These are phyloP conservation scores for Stichodactyla helianthus DNA, from an alignment of 64 coral and sea anemone genomes.

Conservation along the genomic window DNA sequence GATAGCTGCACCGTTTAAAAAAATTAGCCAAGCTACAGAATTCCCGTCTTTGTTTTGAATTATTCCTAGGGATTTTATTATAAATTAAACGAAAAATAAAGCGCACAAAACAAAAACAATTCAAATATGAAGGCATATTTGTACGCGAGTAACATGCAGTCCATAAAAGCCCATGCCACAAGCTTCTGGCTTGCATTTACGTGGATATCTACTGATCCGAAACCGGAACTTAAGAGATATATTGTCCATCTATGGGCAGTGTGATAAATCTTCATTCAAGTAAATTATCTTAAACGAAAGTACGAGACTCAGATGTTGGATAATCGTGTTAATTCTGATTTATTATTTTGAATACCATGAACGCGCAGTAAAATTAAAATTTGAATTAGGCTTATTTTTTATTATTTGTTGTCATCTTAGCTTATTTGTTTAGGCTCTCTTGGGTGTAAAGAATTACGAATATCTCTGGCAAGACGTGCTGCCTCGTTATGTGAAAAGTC, in stretches of 20 bases:
- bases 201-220: neutral
- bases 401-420: too few relatives aligned
- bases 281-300: neutral
- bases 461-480: neutral
- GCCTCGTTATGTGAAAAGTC: neutral
- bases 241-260: neutral
- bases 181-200: neutral
- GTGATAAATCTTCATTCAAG: neutral
- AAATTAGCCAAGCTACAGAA: neutral
- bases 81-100: neutral
- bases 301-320: neutral
- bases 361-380: neutral
- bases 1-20: neutral
- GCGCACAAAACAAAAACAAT: neutral
- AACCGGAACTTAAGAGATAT: conserved; percentile 16
- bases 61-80: neutral
- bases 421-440: too few relatives aligned
- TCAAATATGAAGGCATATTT: neutral
- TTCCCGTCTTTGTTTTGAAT: neutral
- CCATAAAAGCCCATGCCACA: neutral
- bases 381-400: neutral
- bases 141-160: neutral
- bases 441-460: neutral
- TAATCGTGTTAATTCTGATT: neutral
- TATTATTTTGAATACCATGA: neutral